A percentile compares a stretch with the other conserved stretches of the same genome.
Conservation (phyloP, 2,888 invertebrate genomes). For the Oligia strigilis region DNA sequence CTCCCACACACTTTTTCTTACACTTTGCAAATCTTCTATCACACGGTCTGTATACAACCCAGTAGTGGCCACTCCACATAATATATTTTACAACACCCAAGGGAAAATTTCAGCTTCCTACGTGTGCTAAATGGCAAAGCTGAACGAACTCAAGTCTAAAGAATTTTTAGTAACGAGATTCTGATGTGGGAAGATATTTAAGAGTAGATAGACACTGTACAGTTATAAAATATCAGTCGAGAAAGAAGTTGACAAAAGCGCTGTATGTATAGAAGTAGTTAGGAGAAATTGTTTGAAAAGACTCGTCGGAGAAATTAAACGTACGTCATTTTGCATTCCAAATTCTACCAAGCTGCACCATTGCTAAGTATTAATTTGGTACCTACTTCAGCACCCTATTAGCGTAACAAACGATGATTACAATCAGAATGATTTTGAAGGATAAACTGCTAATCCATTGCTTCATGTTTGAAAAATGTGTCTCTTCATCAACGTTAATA, state of each 20-base stretch:
- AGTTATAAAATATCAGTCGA: not conserved
- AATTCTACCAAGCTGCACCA: not conserved
- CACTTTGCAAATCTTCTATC: constrained; percentile 10
- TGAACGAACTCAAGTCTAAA: not conserved
- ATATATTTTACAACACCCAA: constrained; percentile 10
- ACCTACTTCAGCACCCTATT: too few species aligned
- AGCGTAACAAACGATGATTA: too few species aligned
- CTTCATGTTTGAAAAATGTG: too few species aligned
- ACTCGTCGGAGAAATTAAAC: not conserved
- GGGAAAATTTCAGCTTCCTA: constrained; percentile 17
- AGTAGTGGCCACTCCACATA: not conserved
- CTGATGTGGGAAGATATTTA: not conserved
- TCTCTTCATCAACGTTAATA: too few species aligned
- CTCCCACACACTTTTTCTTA: not conserved
- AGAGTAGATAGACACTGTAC: not conserved
- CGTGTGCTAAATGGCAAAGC: constrained; percentile 21
- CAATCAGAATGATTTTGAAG: too few species aligned
- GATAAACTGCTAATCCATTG: too few species aligned
- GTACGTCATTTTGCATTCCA: not conserved
- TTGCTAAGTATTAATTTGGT: not conserved
- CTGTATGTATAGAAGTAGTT: too few species aligned
- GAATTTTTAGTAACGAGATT: constrained; percentile 11
- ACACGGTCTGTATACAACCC: not conserved
- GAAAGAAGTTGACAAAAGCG: not conserved
- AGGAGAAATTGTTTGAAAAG: not conserved